Percentiles rank a stretch among this genome's conserved stretches.
Evolutionary conservation across 2,113 vertebrate genomes (phyloP).

Genomic region (Salvelinus alpinus): DNA sequence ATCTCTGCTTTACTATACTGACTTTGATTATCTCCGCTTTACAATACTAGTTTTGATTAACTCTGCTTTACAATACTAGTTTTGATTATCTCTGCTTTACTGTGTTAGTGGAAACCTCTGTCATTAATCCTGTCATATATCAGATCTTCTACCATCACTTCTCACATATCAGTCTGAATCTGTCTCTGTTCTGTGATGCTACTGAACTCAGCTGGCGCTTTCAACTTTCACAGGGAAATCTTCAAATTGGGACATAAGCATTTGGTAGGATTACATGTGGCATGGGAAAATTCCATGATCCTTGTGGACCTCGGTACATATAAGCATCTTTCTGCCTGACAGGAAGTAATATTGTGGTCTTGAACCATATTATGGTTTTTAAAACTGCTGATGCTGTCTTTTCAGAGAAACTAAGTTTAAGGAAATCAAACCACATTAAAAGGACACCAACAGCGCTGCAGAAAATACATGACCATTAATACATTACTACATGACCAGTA

Average conservation of each 20-base stretch:
- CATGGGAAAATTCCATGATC: slow-evolving; percentile 30
- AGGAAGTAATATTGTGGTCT: slow-evolving; percentile 39
- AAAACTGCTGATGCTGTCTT: slow-evolving; percentile 56
- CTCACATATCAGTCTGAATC: slow-evolving; percentile 3
- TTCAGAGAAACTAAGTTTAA: slow-evolving; percentile 41
- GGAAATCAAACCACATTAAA: slow-evolving; percentile 64
- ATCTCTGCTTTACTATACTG: no score
- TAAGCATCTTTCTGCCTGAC: slow-evolving; percentile 18
- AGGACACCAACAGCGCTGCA: slow-evolving; percentile 33
- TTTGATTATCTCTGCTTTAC: slow-evolving; percentile 23
- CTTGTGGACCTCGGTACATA: slow-evolving; percentile 28
- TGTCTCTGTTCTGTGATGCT: slow-evolving; percentile 16
- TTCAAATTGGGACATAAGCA: not conserved
- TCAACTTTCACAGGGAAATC: slow-evolving; percentile 34
- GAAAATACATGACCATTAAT: slow-evolving; percentile 28
- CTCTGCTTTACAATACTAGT: slow-evolving; percentile 29
- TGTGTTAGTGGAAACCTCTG: slow-evolving; percentile 27
- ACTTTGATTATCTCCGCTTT: slow-evolving; percentile 5
- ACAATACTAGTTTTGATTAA: slow-evolving; percentile 27
- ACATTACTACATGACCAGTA: slow-evolving; percentile 4
- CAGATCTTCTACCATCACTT: not conserved
- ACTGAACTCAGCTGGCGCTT: slow-evolving; percentile 4
- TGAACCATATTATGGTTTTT: slow-evolving; percentile 52
- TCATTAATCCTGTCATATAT: no score
- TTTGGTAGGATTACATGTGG: slow-evolving; percentile 24